Evolutionary conservation across 2,113 vertebrate genomes (phyloP), one percentile per base, ranked within the genome.

Genomic region (Mungos mungo): DNA sequence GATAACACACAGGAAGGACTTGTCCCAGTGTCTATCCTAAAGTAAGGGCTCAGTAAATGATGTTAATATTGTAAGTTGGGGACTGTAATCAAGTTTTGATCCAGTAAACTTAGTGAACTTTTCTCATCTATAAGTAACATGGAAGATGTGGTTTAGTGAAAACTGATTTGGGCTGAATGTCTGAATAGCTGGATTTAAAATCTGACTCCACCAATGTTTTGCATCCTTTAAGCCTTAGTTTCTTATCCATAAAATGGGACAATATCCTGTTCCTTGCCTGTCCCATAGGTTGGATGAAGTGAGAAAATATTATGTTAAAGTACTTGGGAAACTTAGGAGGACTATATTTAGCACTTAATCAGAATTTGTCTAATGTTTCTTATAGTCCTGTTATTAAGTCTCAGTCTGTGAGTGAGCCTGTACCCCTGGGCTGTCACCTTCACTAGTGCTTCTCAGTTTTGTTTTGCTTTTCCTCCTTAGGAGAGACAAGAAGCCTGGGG

Each of bases 241-340:
- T 81, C 12, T 94, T 94, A 47, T 80, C 21, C 65, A 23, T 29
- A 68, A 81, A 92, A 63, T 47, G 35, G 9, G 41, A 69, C 72
- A 33, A 10, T 57, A 10, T 68, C 50, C 38, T 97, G 38, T 96
- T 93, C 60, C 79, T 41, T 81, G 10, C 14, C 57, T 85, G 50
- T 82, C 33, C 31, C 65, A 93, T 16, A 90, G 41, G 25, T 84
- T 96, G n/a, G 19, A 72, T 38, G 38, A 88, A 91, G 50, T 88
- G 38, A 57, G 41, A 74, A 96, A 52, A 50, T 87, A 88, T 7
- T 7, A 63, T 6, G 5, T 45, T 57, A 80, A 92, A 97, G 25
- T 54, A 57, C 77, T 90, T 96, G 72, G 86, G 86, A 93, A 93
- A 91, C 33, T 68, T 74, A 97, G 63, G 84, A 79, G 41, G 45